phyloP scores from a whole-genome alignment of 2,113 vertebrate species.

The Colossoma macropomum region DNA sequence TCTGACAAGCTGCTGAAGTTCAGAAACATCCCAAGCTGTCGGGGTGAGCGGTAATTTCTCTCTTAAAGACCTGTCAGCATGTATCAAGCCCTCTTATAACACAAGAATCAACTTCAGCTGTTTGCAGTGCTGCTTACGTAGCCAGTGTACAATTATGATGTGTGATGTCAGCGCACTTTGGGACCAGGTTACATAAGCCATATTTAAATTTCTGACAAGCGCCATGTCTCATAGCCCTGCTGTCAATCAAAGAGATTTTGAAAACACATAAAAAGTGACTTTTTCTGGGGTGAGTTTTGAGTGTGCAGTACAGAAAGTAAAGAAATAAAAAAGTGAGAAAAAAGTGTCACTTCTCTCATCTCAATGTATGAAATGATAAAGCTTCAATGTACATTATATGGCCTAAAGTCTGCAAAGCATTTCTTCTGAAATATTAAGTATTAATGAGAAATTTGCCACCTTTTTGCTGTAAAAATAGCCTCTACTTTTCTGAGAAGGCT shows the following conservation, averaged over 20 bases:
- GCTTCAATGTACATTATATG: too few relatives aligned
- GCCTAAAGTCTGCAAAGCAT: too few relatives aligned
- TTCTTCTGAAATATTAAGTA: too few relatives aligned
- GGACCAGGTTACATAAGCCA: not conserved
- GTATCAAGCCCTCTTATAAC: not conserved
- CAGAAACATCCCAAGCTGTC: not conserved
- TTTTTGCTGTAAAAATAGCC: too few relatives aligned
- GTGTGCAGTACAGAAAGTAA: not conserved
- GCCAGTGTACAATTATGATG: not conserved
- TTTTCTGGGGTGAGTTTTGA: not conserved
- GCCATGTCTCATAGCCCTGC: not conserved
- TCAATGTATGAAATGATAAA: too few relatives aligned
- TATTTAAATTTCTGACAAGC: slow-evolving; percentile 3
- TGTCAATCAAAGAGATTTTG: not conserved
- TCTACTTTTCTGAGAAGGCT: too few relatives aligned
- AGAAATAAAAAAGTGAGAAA: too few relatives aligned
- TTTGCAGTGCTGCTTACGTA: not conserved
- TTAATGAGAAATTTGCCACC: too few relatives aligned
- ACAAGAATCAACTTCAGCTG: not conserved
- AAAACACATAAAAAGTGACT: not conserved
- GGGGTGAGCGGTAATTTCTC: not conserved
- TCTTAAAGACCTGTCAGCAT: not conserved
- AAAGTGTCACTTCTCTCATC: not conserved
- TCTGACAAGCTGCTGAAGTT: not conserved
- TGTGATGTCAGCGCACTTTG: not conserved